Evolutionary conservation across 2,797 vertebrate genomes (phyloP).

Genomic region (Peromyscus melanophrys): DNA sequence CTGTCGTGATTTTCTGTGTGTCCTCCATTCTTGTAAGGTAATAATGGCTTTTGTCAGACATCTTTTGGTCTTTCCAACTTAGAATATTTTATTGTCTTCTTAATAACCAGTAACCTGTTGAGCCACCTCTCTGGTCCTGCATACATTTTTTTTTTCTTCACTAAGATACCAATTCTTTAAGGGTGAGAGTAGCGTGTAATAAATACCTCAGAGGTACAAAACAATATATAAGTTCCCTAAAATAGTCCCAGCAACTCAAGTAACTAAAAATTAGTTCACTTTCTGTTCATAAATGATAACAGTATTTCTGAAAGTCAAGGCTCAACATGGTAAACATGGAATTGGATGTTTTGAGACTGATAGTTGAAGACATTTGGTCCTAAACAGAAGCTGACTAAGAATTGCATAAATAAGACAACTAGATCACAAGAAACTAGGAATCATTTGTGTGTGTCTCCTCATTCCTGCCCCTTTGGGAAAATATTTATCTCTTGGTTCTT

Average conservation of each 20-base stretch:
- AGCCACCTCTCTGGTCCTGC: not conserved
- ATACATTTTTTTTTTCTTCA: not conserved
- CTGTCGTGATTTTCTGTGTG: not conserved
- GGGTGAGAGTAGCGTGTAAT: not conserved
- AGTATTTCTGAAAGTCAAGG: not conserved
- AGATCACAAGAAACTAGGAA: not conserved
- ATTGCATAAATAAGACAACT: not conserved
- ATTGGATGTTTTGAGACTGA: not conserved
- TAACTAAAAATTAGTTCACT: not conserved
- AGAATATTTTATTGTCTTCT: not conserved
- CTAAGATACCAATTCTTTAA: slow-evolving; percentile 8
- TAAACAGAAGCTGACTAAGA: not conserved
- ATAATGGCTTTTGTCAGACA: not conserved
- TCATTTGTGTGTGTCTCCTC: not conserved
- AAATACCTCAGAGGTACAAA: not conserved
- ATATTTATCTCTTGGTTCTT: not conserved
- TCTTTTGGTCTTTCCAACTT: not conserved
- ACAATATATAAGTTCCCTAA: not conserved
- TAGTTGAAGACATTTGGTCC: not conserved
- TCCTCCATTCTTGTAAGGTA: not conserved
- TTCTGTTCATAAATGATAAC: slow-evolving; percentile 4
- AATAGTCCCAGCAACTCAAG: slow-evolving; percentile 32
- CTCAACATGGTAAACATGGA: not conserved
- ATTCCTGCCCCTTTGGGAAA: not conserved
- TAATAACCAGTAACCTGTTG: not conserved